Conservation (phyloP, 2,113 vertebrate species). For the Mus spicilegus region DNA sequence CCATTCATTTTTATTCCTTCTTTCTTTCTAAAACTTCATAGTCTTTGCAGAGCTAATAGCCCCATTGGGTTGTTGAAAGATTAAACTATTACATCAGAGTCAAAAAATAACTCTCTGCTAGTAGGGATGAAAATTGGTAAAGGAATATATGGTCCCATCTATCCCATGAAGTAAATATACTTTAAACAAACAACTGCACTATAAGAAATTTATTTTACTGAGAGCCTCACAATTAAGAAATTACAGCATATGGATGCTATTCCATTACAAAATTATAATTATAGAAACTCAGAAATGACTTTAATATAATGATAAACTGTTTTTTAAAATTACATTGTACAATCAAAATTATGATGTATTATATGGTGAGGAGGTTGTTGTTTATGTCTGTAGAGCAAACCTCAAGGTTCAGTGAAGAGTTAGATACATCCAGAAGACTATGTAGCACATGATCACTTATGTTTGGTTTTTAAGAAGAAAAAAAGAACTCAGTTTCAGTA, state of each 20-base stretch:
- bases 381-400: neutral
- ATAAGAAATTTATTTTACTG: neutral
- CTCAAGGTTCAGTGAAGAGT: neutral
- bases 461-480: neutral
- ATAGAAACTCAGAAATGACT: neutral
- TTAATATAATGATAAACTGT: neutral
- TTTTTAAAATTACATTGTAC: neutral
- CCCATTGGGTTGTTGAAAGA: neutral
- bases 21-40: conserved; percentile 11
- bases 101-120: neutral
- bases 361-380: neutral
- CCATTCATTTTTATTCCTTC: neutral
- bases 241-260: neutral
- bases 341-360: neutral
- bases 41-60: neutral
- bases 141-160: neutral
- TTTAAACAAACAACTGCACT: neutral
- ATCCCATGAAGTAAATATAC: neutral
- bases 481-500: neutral
- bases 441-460: neutral
- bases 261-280: neutral
- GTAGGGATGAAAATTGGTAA: neutral
- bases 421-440: neutral
- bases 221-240: neutral
- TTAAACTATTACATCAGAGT: neutral